A percentile compares a stretch with the other conserved stretches of the same genome.
phyloP scores from a whole-genome alignment of 2,888 invertebrate genomes.

The Agriopis leucophaearia region DNA sequence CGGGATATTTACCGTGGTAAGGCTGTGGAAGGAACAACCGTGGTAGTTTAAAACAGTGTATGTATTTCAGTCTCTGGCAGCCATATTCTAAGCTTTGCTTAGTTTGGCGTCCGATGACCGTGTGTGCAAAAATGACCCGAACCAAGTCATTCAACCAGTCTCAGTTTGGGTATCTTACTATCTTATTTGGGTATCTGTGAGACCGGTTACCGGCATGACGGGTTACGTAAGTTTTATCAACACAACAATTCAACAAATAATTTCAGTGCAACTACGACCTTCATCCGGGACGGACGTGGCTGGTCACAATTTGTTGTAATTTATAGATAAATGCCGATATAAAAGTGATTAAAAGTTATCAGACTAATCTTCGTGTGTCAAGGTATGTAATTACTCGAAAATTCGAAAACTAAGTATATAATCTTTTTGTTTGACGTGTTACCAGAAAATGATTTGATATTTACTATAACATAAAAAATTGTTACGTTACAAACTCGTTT shows the following conservation, averaged over 20 bases:
- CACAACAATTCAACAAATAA: not conserved
- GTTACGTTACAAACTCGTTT: too few relatives aligned
- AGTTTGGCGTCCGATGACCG: too few relatives aligned
- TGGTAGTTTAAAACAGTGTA: too few relatives aligned
- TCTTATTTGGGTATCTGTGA: not conserved
- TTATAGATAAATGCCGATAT: slow-evolving; percentile 16
- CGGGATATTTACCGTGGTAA: too few relatives aligned
- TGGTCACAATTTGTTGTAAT: not conserved
- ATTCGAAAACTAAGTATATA: not conserved
- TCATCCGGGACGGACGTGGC: slow-evolving; percentile 25
- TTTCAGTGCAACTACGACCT: slow-evolving; percentile 22
- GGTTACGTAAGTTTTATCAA: slow-evolving; percentile 19
- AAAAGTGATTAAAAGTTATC: slow-evolving; percentile 30
- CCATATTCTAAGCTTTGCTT: too few relatives aligned
- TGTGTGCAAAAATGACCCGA: too few relatives aligned
- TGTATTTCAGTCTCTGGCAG: too few relatives aligned
- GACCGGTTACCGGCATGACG: not conserved
- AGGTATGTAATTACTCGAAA: slow-evolving; percentile 31
- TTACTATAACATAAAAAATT: too few relatives aligned
- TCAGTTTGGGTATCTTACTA: too few relatives aligned
- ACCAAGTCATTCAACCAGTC: not conserved
- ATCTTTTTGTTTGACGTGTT: not conserved
- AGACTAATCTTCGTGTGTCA: slow-evolving; percentile 18
- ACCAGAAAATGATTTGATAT: too few relatives aligned
- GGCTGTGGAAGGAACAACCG: too few relatives aligned